Evolutionary conservation across 2,888 invertebrate species (phyloP).

Genomic region (Lithophane ornitopus): DNA sequence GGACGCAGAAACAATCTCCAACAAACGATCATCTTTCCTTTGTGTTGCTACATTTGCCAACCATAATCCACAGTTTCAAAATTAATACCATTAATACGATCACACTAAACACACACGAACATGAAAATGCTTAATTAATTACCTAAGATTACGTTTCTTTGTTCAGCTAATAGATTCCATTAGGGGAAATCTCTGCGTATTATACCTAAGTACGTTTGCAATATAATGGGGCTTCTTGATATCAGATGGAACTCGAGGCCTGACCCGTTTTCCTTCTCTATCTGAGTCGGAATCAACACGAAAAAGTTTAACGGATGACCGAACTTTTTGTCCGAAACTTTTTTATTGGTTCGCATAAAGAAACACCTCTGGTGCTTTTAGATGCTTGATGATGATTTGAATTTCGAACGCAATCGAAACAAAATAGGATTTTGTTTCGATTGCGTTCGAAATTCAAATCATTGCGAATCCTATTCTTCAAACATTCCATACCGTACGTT

Average conservation of each 20-base stretch:
- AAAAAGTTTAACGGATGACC: constrained; percentile 62
- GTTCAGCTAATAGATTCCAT: constrained; percentile 67
- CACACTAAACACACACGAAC: constrained; percentile 37
- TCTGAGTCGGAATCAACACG: constrained; percentile 61
- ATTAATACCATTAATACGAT: constrained; percentile 50
- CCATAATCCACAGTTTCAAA: constrained; percentile 43
- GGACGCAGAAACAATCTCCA: not conserved
- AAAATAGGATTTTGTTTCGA: too few relatives aligned
- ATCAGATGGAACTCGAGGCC: constrained; percentile 61
- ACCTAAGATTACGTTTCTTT: constrained; percentile 61
- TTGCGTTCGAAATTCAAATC: too few relatives aligned
- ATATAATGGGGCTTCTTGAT: constrained; percentile 57
- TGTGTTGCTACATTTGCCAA: constrained; percentile 9
- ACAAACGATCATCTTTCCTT: constrained; percentile 7
- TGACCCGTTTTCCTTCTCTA: constrained; percentile 56
- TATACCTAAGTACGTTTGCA: constrained; percentile 52
- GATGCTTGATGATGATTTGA: constrained; percentile 17
- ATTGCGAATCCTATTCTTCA: not conserved
- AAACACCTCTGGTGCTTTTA: constrained; percentile 50
- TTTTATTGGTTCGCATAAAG: constrained; percentile 65
- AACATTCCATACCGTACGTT: not conserved
- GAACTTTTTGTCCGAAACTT: constrained; percentile 61
- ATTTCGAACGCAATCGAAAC: not conserved
- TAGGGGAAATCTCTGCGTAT: constrained; percentile 61
- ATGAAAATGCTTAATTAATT: constrained; percentile 63